These are phyloP conservation scores for Oxycera nigricornis DNA, from an alignment of 2,888 invertebrate species.

Conservation along the genomic window DNA sequence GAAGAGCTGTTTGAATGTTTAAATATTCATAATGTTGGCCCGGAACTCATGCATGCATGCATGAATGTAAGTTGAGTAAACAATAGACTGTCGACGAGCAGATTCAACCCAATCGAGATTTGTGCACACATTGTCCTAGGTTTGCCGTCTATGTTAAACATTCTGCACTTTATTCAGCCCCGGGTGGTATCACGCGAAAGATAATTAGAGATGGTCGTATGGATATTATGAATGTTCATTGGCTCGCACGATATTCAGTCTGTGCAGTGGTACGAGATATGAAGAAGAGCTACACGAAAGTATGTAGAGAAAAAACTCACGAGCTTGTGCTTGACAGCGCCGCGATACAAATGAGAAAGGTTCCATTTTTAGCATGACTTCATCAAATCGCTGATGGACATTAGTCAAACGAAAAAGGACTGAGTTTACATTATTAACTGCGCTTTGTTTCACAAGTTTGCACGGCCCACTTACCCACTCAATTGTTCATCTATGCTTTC, in stretches of 20 bases:
- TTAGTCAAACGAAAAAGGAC: not conserved
- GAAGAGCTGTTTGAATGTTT: too few relatives aligned
- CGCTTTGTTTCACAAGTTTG: conserved; percentile 15
- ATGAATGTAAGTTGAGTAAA: not conserved
- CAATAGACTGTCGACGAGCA: not conserved
- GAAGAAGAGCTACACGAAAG: not conserved
- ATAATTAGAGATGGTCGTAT: conserved; percentile 21
- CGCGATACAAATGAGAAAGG: conserved; percentile 12
- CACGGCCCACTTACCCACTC: conserved; percentile 4
- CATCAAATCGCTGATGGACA: conserved; percentile 1
- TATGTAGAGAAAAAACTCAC: not conserved
- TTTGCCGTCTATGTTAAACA: not conserved
- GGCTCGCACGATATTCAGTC: not conserved
- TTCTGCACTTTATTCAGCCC: not conserved
- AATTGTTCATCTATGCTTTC: too few relatives aligned
- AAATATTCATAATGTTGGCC: too few relatives aligned
- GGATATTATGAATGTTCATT: conserved; percentile 27
- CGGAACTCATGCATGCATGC: too few relatives aligned
- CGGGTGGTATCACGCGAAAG: not conserved
- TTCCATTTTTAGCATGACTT: not conserved
- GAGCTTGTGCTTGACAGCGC: conserved; percentile 8
- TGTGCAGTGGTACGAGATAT: not conserved
- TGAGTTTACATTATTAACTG: conserved; percentile 24
- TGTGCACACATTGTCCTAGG: not conserved
- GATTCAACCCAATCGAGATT: not conserved